Conservation (phyloP, 2,113 vertebrate species). For the Polypterus senegalus region DNA sequence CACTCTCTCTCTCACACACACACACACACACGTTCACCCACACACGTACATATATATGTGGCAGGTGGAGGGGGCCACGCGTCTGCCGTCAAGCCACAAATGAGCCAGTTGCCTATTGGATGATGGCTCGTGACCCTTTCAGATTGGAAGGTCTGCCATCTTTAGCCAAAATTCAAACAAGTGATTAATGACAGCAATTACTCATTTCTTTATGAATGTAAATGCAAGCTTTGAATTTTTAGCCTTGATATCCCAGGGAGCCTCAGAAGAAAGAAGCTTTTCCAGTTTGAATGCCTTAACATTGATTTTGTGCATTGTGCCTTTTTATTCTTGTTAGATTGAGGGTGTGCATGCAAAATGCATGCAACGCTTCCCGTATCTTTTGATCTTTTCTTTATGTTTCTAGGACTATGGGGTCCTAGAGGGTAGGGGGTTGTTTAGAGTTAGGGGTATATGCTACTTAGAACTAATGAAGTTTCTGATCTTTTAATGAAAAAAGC, state of each 20-base stretch:
- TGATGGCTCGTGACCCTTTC: slow-evolving; percentile 31
- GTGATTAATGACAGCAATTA: slow-evolving; percentile 62
- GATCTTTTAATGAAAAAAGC: no score
- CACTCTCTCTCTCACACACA: no score
- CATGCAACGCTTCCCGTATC: neutral
- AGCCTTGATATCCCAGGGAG: slow-evolving; percentile 3
- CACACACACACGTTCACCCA: no score
- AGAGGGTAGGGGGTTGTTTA: no score
- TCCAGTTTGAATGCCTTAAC: slow-evolving; percentile 33
- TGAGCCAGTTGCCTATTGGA: slow-evolving; percentile 35
- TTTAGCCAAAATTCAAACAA: slow-evolving; percentile 28
- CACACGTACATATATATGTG: neutral
- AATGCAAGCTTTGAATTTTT: slow-evolving; percentile 19
- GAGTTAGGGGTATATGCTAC: no score
- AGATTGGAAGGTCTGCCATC: slow-evolving; percentile 14
- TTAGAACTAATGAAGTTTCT: no score
- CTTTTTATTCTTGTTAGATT: slow-evolving; percentile 37
- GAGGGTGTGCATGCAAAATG: slow-evolving; percentile 6
- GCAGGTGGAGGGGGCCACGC: slow-evolving; percentile 56
- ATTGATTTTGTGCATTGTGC: slow-evolving; percentile 19
- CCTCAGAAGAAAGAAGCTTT: slow-evolving; percentile 29
- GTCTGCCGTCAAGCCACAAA: slow-evolving; percentile 38
- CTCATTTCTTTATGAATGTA: slow-evolving; percentile 39
- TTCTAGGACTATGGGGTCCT: neutral
- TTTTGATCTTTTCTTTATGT: neutral